A percentile compares a stretch with the other conserved stretches of the same genome.
These are phyloP conservation scores for Mormyrus iriodes DNA, from an alignment of 2,113 vertebrate genomes.

Conservation along the genomic window DNA sequence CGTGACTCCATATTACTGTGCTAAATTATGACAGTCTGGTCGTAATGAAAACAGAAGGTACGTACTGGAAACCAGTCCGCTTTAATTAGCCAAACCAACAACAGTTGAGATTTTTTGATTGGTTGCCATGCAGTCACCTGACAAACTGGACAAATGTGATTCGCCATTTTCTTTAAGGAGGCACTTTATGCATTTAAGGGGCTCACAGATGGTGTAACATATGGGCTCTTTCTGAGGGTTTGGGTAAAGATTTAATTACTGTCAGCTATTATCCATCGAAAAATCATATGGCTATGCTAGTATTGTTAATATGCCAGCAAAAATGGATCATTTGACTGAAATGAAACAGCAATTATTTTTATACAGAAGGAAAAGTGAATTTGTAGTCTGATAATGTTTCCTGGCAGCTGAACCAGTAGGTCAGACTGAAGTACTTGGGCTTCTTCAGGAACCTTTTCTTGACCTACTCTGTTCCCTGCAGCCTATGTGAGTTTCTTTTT, in stretches of 20 bases:
- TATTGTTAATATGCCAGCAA: background rate
- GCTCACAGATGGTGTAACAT: background rate
- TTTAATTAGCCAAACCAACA: background rate
- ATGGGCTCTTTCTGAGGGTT: background rate
- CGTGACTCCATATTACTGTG: background rate
- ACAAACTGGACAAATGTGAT: background rate
- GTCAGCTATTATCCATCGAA: background rate
- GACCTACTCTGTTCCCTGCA: background rate
- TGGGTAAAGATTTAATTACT: slow-evolving; percentile 3
- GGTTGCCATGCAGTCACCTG: background rate
- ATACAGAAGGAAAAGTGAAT: background rate
- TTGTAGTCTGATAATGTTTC: background rate
- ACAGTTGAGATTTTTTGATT: background rate
- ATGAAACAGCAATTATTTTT: background rate
- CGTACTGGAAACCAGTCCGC: background rate
- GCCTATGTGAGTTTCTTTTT: background rate
- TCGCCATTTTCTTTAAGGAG: background rate
- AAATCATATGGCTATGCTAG: background rate
- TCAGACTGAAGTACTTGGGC: background rate
- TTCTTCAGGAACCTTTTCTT: background rate
- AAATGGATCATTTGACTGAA: background rate
- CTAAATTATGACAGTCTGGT: background rate
- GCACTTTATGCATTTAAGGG: background rate
- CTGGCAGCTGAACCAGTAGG: background rate
- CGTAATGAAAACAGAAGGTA: background rate